Conservation (phyloP, 2,888 invertebrate species). For the Drosophila mulleri region DNA sequence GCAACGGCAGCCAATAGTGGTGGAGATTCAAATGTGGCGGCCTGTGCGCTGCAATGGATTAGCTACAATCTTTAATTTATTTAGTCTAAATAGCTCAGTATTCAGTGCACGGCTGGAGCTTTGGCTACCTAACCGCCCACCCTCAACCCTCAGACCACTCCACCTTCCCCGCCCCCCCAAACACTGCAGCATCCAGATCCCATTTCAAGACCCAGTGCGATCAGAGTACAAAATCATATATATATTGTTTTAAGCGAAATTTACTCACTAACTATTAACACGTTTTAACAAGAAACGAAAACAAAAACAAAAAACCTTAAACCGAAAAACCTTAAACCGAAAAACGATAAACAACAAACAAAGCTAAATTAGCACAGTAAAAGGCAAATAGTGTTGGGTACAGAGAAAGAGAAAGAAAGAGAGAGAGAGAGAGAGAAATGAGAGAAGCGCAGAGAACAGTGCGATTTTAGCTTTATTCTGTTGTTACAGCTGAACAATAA, state of each 20-base stretch:
- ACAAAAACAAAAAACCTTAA: background rate
- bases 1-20: slow-evolving; percentile 18
- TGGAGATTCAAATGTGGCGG: background rate
- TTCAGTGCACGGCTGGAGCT: slow-evolving; percentile 50
- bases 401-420: background rate
- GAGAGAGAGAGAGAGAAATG: too few relatives aligned
- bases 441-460: slow-evolving; percentile 5
- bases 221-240: slow-evolving; percentile 61
- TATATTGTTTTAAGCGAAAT: slow-evolving; percentile 41
- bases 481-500: slow-evolving; percentile 5
- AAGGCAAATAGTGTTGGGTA: background rate
- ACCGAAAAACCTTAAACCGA: background rate
- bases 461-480: slow-evolving; percentile 32
- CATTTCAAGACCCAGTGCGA: slow-evolving; percentile 48
- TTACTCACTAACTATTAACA: slow-evolving; percentile 48
- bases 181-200: slow-evolving; percentile 2
- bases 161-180: background rate
- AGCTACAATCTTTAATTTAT: slow-evolving; percentile 45
- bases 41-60: slow-evolving; percentile 19
- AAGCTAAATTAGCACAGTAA: slow-evolving; percentile 4
- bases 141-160: background rate
- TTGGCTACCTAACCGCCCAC: slow-evolving; percentile 12
- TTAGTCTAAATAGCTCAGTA: slow-evolving; percentile 53
- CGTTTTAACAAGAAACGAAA: slow-evolving; percentile 19
- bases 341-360: background rate